Base-by-base conservation (phyloP, 2,113 vertebrate genomes). In the Anser brachyrhynchus region DNA sequence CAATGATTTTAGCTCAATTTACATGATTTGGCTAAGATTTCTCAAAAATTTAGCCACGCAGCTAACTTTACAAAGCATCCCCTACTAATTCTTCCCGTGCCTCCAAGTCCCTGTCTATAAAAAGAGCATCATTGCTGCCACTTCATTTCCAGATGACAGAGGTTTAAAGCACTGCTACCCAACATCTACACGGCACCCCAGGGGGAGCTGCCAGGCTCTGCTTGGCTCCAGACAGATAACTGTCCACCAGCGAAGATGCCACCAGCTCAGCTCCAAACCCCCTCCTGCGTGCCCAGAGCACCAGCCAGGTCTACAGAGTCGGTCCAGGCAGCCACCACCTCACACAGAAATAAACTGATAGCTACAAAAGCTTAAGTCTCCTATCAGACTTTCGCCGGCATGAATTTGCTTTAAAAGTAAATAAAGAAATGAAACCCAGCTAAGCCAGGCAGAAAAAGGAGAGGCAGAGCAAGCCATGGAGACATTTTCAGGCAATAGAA, bases 161-260 rank as follows among this genome's bases (percentile, higher is more conserved):
- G 78, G 83, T 89, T 91, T 93, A 91, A 87, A 96, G 92, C 94
- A 78, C 66, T 89, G 86, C 71, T 85, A 87, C 57, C 57, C 16
- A 15, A 84, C 89, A 97, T 73, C 91, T 95, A 93, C 54, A 90
- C 81, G 69, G 80, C 3, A 3, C 66, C 61, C 80, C 76, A 20
- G 0, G 0, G 43, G 69, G 55, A 95, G 59, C 67, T 2, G 2
- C 33, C 22, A 33, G 52, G 35, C 58, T 81, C 70, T 19, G 1
- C 65, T 81, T 87, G 72, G 67, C 82, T 94, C 81, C 8, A 2
- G 66, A 35, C 37, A 58, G 83, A 91, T 82, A 95, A 92, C 41
- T 78, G 87, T 26, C 33, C 75, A 83, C 33, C 1, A 1, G 64
- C 58, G 41, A 33, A 75, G 75, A 62, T 33, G 39, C 18, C 89